Conservation (phyloP, 1,140 invertebrate species). For the Centruroides vittatus region DNA sequence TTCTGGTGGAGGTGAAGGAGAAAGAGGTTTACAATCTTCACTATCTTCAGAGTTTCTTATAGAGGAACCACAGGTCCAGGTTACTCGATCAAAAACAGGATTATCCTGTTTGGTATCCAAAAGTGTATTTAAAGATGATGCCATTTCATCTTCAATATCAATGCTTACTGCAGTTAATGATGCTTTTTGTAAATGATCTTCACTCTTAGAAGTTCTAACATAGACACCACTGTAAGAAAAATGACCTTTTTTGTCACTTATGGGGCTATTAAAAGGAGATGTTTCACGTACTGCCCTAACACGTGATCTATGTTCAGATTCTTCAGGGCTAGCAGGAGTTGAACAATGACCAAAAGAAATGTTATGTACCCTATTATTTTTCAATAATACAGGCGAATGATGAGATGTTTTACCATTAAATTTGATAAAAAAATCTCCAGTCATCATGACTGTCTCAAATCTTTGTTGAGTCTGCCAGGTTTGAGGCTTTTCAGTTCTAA, state of each 20-base stretch:
- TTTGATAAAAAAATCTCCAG: too few species aligned
- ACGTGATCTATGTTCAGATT: constrained; percentile 34
- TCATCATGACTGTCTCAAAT: too few species aligned
- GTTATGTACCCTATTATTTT: constrained; percentile 44
- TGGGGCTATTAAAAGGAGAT: constrained; percentile 19
- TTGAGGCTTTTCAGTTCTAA: too few species aligned
- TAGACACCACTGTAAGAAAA: constrained; percentile 30
- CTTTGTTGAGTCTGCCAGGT: too few species aligned
- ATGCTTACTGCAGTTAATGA: constrained; percentile 66
- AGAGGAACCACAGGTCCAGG: not conserved
- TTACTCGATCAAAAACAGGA: too few species aligned
- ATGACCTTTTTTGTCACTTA: constrained; percentile 18
- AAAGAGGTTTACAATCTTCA: not conserved
- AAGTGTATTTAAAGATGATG: constrained; percentile 77
- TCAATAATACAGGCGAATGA: constrained; percentile 31
- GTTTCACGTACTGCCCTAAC: constrained; percentile 22
- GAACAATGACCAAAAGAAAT: constrained; percentile 34
- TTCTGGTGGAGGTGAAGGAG: not conserved
- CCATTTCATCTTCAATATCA: constrained; percentile 73
- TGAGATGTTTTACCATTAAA: too few species aligned
- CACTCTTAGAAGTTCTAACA: constrained; percentile 63
- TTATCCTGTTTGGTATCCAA: constrained; percentile 49
- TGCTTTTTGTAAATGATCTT: constrained; percentile 71
- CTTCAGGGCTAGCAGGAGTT: constrained; percentile 63
- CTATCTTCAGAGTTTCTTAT: not conserved